A percentile compares a stretch with the other conserved stretches of the same genome.
Evolutionary conservation across 1,140 invertebrate genomes (phyloP).

Genomic region (Phymastichus coffea): DNA sequence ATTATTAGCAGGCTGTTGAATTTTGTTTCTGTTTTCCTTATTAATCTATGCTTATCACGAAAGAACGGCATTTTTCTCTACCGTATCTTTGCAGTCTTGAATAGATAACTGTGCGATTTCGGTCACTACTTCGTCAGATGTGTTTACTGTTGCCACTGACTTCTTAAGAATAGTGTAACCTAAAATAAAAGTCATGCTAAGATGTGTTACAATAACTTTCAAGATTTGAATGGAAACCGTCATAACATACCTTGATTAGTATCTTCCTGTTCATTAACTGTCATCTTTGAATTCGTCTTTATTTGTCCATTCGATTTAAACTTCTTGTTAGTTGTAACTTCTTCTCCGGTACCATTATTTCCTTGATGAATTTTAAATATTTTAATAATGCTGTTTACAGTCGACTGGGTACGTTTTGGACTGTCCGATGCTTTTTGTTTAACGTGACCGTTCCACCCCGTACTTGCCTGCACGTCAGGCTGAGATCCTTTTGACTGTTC

Average conservation of each 20-base stretch:
- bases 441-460: slow-evolving; percentile 6
- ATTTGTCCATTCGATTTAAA: slow-evolving; percentile 39
- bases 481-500: slow-evolving; percentile 14
- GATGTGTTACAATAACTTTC: not conserved
- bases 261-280: slow-evolving; percentile 33
- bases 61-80: slow-evolving; percentile 40
- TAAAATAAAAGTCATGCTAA: not conserved
- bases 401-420: slow-evolving; percentile 41
- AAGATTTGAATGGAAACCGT: not conserved
- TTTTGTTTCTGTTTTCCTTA: slow-evolving; percentile 4
- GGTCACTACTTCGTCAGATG: slow-evolving; percentile 36
- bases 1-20: slow-evolving; percentile 29
- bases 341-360: slow-evolving; percentile 26
- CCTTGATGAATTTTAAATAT: slow-evolving; percentile 43
- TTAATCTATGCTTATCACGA: slow-evolving; percentile 44
- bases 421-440: slow-evolving; percentile 33
- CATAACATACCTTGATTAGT: slow-evolving; percentile 25
- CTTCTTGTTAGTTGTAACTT: slow-evolving; percentile 29
- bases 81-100: slow-evolving; percentile 47
- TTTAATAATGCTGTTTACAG: slow-evolving; percentile 44
- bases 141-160: slow-evolving; percentile 1
- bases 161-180: slow-evolving; percentile 46
- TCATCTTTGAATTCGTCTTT: slow-evolving; percentile 29
- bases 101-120: slow-evolving; percentile 45
- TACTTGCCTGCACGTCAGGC: slow-evolving; percentile 1